Evolutionary conservation across 2,797 vertebrate genomes (phyloP).

Genomic region (Meda fulgida): DNA sequence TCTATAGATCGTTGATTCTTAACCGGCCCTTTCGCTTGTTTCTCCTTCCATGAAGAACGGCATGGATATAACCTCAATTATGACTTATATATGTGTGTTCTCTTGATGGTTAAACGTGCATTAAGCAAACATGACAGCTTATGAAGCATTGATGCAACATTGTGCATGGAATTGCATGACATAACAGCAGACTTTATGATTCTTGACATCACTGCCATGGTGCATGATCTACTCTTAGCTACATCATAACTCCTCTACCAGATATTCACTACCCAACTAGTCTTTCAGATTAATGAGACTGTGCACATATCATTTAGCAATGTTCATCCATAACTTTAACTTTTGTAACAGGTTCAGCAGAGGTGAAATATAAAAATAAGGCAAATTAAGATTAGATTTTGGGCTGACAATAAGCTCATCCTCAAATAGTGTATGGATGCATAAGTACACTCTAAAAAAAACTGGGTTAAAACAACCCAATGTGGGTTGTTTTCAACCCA

Average conservation of each 20-base stretch:
- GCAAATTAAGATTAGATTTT: not conserved
- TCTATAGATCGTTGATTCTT: not conserved
- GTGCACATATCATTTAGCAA: not conserved
- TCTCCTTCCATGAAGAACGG: not conserved
- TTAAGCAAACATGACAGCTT: constrained; percentile 16
- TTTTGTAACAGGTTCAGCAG: not conserved
- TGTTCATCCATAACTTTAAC: not conserved
- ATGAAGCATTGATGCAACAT: constrained; percentile 39
- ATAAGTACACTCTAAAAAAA: not conserved
- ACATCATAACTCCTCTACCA: not conserved
- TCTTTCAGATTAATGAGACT: not conserved
- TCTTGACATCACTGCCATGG: constrained; percentile 20
- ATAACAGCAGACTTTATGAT: constrained; percentile 19
- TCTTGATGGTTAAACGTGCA: not conserved
- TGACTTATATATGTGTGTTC: constrained; percentile 25
- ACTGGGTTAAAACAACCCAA: no score
- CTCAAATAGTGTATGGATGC: not conserved
- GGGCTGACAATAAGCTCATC: not conserved
- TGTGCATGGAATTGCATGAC: not conserved
- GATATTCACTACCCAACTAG: not conserved
- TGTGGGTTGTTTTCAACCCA: no score
- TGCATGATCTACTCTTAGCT: constrained; percentile 1
- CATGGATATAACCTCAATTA: constrained; percentile 12
- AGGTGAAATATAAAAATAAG: not conserved
- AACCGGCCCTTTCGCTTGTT: not conserved